Conservation (phyloP, 2,888 invertebrate genomes). For the Hemithea aestivaria region DNA sequence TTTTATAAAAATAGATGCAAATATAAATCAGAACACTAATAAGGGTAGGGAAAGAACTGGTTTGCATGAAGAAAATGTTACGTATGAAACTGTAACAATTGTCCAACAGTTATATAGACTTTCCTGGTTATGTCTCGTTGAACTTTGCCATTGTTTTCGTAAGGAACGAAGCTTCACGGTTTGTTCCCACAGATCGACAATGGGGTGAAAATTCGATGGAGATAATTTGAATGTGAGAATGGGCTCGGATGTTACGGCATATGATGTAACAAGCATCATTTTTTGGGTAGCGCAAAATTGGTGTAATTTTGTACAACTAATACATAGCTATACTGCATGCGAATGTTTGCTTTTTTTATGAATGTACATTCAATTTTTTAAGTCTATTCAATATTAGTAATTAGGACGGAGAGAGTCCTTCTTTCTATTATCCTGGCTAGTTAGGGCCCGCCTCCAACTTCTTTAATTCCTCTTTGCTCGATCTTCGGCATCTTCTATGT, state of each 20-base stretch:
- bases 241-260: constrained; percentile 54
- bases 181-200: constrained; percentile 68
- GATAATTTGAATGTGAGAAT: constrained; percentile 64
- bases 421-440: no score
- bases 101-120: constrained; percentile 70
- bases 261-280: constrained; percentile 49
- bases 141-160: constrained; percentile 73
- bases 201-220: constrained; percentile 73
- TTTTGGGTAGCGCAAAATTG: constrained; percentile 16
- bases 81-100: constrained; percentile 57
- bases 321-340: no score
- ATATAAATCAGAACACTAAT: not conserved
- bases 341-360: no score
- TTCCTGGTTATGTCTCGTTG: constrained; percentile 73
- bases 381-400: no score
- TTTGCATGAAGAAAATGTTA: constrained; percentile 50
- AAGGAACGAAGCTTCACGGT: constrained; percentile 55
- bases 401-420: no score
- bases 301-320: constrained; percentile 6
- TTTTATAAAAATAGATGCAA: not conserved
- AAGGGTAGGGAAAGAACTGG: constrained; percentile 36
- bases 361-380: no score
- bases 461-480: no score
- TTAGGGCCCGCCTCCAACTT: no score
- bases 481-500: no score